Evolutionary conservation across 2,113 vertebrate species (phyloP).

Genomic region (Indicator indicator): DNA sequence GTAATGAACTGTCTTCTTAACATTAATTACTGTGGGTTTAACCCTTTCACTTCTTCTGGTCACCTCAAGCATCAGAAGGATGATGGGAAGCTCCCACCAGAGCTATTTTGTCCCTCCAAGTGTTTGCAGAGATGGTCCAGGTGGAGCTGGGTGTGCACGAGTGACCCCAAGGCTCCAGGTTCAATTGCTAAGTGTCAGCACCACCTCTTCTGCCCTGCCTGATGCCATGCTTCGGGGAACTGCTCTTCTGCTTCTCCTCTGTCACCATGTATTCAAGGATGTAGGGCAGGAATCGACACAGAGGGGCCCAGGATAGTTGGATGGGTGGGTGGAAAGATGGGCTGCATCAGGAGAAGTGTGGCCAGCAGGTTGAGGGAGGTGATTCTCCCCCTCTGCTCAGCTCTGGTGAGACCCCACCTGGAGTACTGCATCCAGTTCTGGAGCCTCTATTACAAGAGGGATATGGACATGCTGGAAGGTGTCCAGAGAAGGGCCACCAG

Average conservation of each 20-base stretch:
- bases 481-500: too few species aligned
- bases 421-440: too few species aligned
- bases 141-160: not conserved
- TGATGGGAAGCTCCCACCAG: not conserved
- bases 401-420: too few species aligned
- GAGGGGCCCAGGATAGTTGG: too few species aligned
- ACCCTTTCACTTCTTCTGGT: slow-evolving; percentile 23
- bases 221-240: not conserved
- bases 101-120: rapidly evolving
- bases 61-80: not conserved
- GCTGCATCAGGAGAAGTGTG: too few species aligned
- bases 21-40: slow-evolving; percentile 72
- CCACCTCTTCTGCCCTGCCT: not conserved
- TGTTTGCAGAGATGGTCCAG: not conserved
- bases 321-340: too few species aligned
- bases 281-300: not conserved
- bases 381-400: too few species aligned
- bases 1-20: slow-evolving; percentile 74
- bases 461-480: too few species aligned
- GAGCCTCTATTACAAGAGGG: too few species aligned
- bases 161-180: not conserved
- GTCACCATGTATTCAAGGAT: not conserved
- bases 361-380: too few species aligned
- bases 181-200: rapidly evolving
- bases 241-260: not conserved